phyloP scores from a whole-genome alignment of 1,140 invertebrate genomes.

The Philaenus spumarius region DNA sequence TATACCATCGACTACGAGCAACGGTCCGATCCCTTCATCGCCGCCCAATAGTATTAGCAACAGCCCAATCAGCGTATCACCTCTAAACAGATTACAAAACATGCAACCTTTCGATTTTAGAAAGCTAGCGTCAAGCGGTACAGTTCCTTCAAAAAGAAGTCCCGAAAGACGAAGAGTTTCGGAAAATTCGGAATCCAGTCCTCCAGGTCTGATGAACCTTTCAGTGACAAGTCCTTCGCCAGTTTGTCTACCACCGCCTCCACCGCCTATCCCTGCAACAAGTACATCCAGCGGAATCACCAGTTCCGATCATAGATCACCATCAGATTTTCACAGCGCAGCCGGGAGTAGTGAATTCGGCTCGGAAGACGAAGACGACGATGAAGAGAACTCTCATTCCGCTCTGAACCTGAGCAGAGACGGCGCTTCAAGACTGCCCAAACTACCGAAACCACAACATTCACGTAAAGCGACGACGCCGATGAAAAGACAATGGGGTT shows the following conservation, averaged over 20 bases:
- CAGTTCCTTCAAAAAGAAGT: slow-evolving; percentile 24
- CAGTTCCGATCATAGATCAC: slow-evolving; percentile 26
- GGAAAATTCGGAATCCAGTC: slow-evolving; percentile 42
- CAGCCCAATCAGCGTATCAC: slow-evolving; percentile 55
- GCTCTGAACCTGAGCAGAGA: slow-evolving; percentile 60
- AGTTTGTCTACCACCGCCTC: slow-evolving; percentile 30
- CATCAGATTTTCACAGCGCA: slow-evolving; percentile 37
- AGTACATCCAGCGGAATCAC: slow-evolving; percentile 38
- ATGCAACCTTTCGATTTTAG: slow-evolving; percentile 94
- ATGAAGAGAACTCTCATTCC: slow-evolving; percentile 52
- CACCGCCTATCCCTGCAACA: slow-evolving; percentile 23
- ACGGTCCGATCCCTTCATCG: slow-evolving; percentile 36
- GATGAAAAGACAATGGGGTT: slow-evolving; percentile 82
- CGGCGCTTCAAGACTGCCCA: slow-evolving; percentile 25
- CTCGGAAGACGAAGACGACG: slow-evolving; percentile 59
- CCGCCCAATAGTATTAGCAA: slow-evolving; percentile 38
- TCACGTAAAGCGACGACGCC: slow-evolving; percentile 72
- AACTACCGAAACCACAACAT: slow-evolving; percentile 36
- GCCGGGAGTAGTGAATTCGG: slow-evolving; percentile 46
- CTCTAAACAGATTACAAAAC: slow-evolving; percentile 81
- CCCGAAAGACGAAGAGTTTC: slow-evolving; percentile 44
- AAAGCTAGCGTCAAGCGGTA: slow-evolving; percentile 54
- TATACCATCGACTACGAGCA: slow-evolving; percentile 40
- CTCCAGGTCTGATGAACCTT: slow-evolving; percentile 51
- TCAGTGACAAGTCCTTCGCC: slow-evolving; percentile 40